These are phyloP conservation scores for Colletes gigas DNA, from an alignment of 1,140 invertebrate species.

Conservation along the genomic window DNA sequence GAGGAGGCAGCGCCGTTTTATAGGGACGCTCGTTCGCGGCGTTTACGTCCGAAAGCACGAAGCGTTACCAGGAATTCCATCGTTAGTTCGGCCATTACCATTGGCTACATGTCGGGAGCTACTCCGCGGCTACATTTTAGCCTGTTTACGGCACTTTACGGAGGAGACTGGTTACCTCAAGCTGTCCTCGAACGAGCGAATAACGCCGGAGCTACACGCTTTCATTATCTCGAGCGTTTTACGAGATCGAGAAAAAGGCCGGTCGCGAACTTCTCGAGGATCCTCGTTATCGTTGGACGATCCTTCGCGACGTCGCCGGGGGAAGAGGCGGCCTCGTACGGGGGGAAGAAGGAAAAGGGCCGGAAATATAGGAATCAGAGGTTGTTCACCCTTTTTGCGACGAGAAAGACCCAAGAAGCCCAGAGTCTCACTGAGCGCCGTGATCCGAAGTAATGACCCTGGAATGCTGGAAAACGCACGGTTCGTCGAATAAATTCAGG, in stretches of 20 bases:
- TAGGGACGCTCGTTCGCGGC: constrained; percentile 29
- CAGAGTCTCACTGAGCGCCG: too few relatives aligned
- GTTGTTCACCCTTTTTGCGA: too few relatives aligned
- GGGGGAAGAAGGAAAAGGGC: background rate
- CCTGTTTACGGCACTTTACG: constrained; percentile 68
- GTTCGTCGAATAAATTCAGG: too few relatives aligned
- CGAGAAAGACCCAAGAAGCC: too few relatives aligned
- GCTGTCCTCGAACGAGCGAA: constrained; percentile 26
- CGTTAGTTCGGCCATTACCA: constrained; percentile 67
- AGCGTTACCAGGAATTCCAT: constrained; percentile 58
- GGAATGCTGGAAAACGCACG: too few relatives aligned
- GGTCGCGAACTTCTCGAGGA: background rate
- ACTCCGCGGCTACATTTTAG: constrained; percentile 60
- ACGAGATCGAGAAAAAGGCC: constrained; percentile 15
- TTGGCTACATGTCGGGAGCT: constrained; percentile 64
- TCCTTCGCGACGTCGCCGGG: background rate
- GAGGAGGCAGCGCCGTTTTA: constrained; percentile 5
- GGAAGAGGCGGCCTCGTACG: background rate
- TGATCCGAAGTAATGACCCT: too few relatives aligned
- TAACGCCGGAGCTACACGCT: constrained; percentile 27
- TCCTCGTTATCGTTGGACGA: background rate
- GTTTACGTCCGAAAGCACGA: constrained; percentile 33
- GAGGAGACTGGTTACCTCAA: constrained; percentile 57
- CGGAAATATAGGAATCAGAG: too few relatives aligned
- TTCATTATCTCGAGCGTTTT: constrained; percentile 55